These are phyloP conservation scores for Eurytoma californica DNA, from an alignment of 2,888 invertebrate genomes.

Conservation along the genomic window DNA sequence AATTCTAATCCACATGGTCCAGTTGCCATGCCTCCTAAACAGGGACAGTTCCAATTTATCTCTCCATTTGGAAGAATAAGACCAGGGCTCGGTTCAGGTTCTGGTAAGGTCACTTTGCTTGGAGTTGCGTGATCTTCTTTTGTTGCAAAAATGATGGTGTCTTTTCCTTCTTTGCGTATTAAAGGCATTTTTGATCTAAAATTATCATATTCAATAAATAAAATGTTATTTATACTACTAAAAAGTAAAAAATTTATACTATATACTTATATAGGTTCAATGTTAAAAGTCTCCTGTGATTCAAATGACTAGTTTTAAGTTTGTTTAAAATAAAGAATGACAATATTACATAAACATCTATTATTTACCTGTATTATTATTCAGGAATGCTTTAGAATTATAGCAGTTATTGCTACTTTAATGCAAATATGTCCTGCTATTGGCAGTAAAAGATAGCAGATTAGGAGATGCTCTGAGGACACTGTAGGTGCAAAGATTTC, in stretches of 20 bases:
- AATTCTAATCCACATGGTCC: constrained; percentile 97
- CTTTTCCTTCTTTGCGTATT: constrained; percentile 80
- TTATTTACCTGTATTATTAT: constrained; percentile 19
- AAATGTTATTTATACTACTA: neutral
- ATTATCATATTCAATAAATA: neutral
- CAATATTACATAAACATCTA: neutral
- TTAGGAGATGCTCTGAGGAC: constrained; percentile 77
- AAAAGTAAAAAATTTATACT: too few relatives aligned
- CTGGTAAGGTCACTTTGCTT: constrained; percentile 82
- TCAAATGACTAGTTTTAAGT: neutral
- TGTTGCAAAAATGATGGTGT: constrained; percentile 88
- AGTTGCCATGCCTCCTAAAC: constrained; percentile 97
- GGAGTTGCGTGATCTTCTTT: constrained; percentile 87
- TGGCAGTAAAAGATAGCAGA: constrained; percentile 68
- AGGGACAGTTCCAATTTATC: constrained; percentile 98
- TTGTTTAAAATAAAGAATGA: neutral
- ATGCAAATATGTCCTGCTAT: constrained; percentile 68
- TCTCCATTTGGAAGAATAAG: constrained; percentile 89
- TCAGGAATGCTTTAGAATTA: constrained; percentile 28
- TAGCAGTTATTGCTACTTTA: constrained; percentile 49
- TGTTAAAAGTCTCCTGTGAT: too few relatives aligned
- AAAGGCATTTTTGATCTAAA: constrained; percentile 64
- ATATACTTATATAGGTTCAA: too few relatives aligned
- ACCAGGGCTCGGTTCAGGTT: constrained; percentile 86
- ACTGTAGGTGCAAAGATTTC: constrained; percentile 76